These are phyloP conservation scores for Philaenus spumarius DNA, from an alignment of 1,140 invertebrate genomes.

Conservation along the genomic window DNA sequence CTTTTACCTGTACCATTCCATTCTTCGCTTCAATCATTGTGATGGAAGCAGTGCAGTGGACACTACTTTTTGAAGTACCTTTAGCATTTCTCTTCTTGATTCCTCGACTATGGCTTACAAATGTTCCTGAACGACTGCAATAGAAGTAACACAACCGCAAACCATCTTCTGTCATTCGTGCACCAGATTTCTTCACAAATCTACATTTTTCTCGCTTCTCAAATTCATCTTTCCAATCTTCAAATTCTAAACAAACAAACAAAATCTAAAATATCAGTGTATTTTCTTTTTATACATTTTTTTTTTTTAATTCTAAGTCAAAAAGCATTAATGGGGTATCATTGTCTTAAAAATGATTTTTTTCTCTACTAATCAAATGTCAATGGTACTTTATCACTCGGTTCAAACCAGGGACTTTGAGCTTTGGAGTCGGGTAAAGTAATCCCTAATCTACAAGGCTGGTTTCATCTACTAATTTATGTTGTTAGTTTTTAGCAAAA, in stretches of 20 bases:
- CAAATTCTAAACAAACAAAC: constrained; percentile 18
- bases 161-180: constrained; percentile 12
- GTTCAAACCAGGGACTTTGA: too few species aligned
- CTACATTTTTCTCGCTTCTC: constrained; percentile 19
- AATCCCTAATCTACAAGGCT: too few species aligned
- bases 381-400: too few species aligned
- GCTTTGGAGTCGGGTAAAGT: too few species aligned
- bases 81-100: background rate
- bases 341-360: too few species aligned
- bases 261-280: too few species aligned
- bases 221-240: constrained; percentile 21
- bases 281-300: too few species aligned
- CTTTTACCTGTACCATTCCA: constrained; percentile 14
- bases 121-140: constrained; percentile 19
- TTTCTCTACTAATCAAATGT: too few species aligned
- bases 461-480: too few species aligned
- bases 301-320: too few species aligned
- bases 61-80: constrained; percentile 12
- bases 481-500: too few species aligned
- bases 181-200: constrained; percentile 22
- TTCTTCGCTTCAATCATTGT: constrained; percentile 12
- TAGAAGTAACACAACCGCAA: constrained; percentile 12
- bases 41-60: constrained; percentile 19
- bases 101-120: constrained; percentile 10
- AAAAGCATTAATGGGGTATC: too few species aligned